Evolutionary conservation across 1,140 invertebrate species (phyloP).

Genomic region (Bombus superbus): DNA sequence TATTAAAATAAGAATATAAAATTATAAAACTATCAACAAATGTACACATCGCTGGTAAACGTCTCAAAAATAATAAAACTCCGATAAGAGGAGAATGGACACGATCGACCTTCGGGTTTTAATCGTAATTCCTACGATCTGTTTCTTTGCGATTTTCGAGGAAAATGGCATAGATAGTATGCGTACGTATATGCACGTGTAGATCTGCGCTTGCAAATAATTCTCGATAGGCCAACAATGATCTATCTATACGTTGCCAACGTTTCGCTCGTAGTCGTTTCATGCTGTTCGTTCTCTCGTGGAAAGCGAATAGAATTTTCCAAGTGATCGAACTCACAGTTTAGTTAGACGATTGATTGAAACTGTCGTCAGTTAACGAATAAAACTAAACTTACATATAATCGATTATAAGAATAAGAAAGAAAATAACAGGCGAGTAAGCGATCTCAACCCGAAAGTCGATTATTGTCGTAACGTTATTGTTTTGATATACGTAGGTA

Average conservation of each 20-base stretch:
- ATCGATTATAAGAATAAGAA: background rate
- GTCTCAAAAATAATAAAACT: slow-evolving; percentile 39
- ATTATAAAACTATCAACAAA: slow-evolving; percentile 81
- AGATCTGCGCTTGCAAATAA: background rate
- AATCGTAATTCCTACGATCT: background rate
- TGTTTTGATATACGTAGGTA: background rate
- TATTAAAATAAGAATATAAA: slow-evolving; percentile 75
- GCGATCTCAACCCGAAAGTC: slow-evolving; percentile 28
- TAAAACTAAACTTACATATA: background rate
- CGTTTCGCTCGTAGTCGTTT: background rate
- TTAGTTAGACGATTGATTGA: background rate
- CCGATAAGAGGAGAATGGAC: background rate
- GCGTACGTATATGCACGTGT: no score
- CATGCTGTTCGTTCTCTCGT: background rate
- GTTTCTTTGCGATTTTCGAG: background rate
- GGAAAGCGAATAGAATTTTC: background rate
- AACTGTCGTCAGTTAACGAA: background rate
- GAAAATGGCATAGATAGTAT: no score
- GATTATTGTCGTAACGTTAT: background rate
- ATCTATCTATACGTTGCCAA: background rate
- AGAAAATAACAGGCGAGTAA: background rate
- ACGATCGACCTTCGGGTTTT: slow-evolving; percentile 39
- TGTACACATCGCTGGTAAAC: slow-evolving; percentile 73
- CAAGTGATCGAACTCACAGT: background rate
- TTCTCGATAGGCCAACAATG: background rate